A percentile compares a stretch with the other conserved stretches of the same genome.
Conservation (phyloP, 2,113 vertebrate genomes). For the Nothoprocta pentlandii region DNA sequence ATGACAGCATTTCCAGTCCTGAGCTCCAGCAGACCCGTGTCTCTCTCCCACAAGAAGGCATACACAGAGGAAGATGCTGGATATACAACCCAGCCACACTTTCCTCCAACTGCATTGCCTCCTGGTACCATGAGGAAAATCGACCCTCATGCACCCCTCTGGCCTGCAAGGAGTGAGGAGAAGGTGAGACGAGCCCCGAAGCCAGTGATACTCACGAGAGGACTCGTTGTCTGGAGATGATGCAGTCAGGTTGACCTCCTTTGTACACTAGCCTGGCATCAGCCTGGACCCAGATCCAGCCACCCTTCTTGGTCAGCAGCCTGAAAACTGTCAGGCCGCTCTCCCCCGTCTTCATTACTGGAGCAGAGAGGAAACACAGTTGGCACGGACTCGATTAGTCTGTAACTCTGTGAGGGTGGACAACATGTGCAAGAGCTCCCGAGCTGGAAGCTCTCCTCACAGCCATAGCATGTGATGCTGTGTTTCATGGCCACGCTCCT, state of each 20-base stretch:
- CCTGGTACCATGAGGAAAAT: background rate
- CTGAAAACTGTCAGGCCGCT: slow-evolving; percentile 80
- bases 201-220: slow-evolving; percentile 76
- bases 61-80: accelerated
- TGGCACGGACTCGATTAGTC: accelerated
- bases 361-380: background rate
- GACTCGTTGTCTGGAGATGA: slow-evolving; percentile 79
- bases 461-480: accelerated
- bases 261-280: slow-evolving; percentile 83
- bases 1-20: background rate
- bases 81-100: accelerated
- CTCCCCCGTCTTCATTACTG: slow-evolving; percentile 88
- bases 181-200: accelerated
- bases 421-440: accelerated
- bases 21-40: too few relatives aligned
- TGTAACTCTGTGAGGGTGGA: accelerated
- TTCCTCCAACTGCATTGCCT: accelerated
- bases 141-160: accelerated
- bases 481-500: background rate
- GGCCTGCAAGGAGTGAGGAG: background rate
- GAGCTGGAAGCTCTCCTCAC: accelerated
- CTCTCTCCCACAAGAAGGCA: background rate
- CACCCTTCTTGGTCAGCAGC: slow-evolving; percentile 79
- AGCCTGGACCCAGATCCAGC: slow-evolving; percentile 88
- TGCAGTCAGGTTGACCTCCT: slow-evolving; percentile 81